These are phyloP conservation scores for Petrocephalus sullivani DNA, from an alignment of 2,797 vertebrate genomes.

Conservation along the genomic window DNA sequence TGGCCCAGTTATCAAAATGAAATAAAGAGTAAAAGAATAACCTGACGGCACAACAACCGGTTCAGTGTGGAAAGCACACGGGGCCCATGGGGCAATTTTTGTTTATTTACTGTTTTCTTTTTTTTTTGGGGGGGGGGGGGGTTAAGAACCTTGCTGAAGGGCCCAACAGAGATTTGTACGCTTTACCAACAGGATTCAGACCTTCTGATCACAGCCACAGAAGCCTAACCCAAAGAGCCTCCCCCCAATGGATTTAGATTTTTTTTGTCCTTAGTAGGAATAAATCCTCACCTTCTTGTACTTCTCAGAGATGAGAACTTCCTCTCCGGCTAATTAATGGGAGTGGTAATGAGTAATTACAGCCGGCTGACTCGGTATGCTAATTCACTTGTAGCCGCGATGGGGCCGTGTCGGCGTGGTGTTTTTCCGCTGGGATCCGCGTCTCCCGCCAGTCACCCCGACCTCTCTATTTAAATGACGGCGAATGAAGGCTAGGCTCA, in stretches of 20 bases:
- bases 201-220: not conserved
- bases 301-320: not conserved
- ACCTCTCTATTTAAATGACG: not conserved
- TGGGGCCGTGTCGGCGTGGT: not conserved
- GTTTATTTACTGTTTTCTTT: too few species aligned
- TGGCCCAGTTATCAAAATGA: not conserved
- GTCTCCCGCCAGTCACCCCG: not conserved
- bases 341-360: conserved; percentile 20
- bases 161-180: not conserved
- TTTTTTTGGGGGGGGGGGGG: not conserved
- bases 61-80: not conserved
- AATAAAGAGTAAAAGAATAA: not conserved
- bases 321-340: conserved; percentile 17
- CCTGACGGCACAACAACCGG: not conserved
- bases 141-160: not conserved
- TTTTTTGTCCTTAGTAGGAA: not conserved
- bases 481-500: not conserved
- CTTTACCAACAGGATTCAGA: not conserved
- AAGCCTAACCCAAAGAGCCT: not conserved
- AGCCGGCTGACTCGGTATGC: not conserved
- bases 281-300: not conserved
- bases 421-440: not conserved
- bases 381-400: not conserved
- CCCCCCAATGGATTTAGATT: not conserved
- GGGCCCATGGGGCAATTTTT: not conserved